Conservation (phyloP, 1,140 invertebrate genomes). For the Cherax quadricarinatus region DNA sequence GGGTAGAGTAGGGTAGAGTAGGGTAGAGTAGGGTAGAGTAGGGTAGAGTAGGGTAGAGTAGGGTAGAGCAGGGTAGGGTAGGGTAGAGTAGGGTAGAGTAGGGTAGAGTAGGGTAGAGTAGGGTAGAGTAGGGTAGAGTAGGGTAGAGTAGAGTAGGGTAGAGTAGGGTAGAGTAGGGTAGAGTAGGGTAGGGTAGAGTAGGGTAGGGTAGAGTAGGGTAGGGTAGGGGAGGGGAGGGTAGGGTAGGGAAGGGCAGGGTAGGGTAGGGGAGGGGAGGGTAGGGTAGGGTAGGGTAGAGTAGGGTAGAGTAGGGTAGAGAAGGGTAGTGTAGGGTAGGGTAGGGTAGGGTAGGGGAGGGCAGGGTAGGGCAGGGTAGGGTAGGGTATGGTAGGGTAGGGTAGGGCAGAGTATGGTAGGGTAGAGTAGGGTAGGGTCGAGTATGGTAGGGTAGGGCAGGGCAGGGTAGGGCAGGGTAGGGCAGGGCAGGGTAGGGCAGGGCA, state of each 20-base stretch:
- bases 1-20: constrained; percentile 1
- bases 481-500: neutral
- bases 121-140: constrained; percentile 7
- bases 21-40: no score
- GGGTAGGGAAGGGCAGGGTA: constrained; percentile 7
- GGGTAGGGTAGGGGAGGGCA: neutral
- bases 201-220: neutral
- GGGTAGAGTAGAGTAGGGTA: neutral
- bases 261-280: neutral
- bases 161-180: neutral
- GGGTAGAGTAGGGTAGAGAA: neutral
- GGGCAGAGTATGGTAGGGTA: no score
- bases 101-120: constrained; percentile 19
- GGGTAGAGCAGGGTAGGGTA: constrained; percentile 18
- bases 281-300: constrained; percentile 6
- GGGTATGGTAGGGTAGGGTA: no score
- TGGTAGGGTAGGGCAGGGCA: neutral
- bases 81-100: constrained; percentile 13
- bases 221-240: neutral
- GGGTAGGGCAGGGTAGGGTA: neutral
- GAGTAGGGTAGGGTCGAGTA: no score
- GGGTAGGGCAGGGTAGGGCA: neutral
- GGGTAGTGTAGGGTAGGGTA: neutral
- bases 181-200: constrained; percentile 1
- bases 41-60: neutral